Base-by-base conservation (phyloP, 30 jellyfish, hydroid and myxozoan species). In the Hydractinia symbiolongicarpus region DNA sequence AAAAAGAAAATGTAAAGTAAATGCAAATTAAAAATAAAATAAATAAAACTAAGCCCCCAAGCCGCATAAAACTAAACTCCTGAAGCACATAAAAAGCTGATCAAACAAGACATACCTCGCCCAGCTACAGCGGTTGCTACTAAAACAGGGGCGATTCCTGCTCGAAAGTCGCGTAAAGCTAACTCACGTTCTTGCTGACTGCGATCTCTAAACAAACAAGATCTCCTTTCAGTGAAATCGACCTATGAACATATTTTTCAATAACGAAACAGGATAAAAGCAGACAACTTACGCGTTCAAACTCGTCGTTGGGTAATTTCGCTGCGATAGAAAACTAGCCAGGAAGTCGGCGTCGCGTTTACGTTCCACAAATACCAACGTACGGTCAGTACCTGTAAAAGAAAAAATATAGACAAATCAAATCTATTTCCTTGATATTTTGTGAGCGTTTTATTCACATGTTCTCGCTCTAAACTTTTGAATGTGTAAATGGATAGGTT, bases 331-430 rank as follows among this genome's bases (percentile, higher is more conserved):
- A 49, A 81, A 86, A 66, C 94, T 94, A 21, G 99, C 97, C 86
- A 94, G 89, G 81, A 88, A 94, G 71, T 94, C 99, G 1, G 99
- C 99, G 21, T 90, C 84, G n/a, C 96, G 72, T 73, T 94, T 94
- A 16, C 91, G 86, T 83, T 94, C 99, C 50, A 94, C 99, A 84
- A 94, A 94, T 4, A 94, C 95, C 92, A 94, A 79, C 17, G 87
- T 86, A 70, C 93, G 89, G 68, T 93, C 85, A 50, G 95, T 83
- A 55, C 96, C 98, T 93, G 70, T 6, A 55, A 78, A 21, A 4
- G 51, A 62, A 50, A 8, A 53, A 30, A 30, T 30, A 30, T 0
- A 30, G 2, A 30, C 44, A 30, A 30, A 30, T 55, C 64, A 53
- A 55, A 16, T 13, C 17, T 13, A 58, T 58, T 11, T 17, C 69